phyloP scores from a whole-genome alignment of 64 coral and sea anemone genomes.

The Actinia tenebrosa region DNA sequence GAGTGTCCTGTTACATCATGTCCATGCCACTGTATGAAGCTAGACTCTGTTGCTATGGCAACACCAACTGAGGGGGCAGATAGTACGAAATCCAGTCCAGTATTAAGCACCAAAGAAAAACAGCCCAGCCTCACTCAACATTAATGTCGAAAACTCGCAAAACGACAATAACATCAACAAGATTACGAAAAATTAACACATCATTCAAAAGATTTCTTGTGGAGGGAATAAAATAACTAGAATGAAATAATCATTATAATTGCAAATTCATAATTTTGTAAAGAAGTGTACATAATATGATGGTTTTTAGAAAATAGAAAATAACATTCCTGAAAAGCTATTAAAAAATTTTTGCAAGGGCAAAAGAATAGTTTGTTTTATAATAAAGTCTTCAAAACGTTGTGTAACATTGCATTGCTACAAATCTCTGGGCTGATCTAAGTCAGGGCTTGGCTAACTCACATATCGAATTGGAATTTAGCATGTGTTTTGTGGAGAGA shows the following conservation, averaged over 20 bases:
- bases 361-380: neutral
- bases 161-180: no score
- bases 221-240: neutral
- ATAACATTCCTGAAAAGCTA: neutral
- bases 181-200: neutral
- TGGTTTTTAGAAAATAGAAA: conserved; percentile 1
- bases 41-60: conserved; percentile 91
- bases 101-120: neutral
- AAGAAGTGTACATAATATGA: neutral
- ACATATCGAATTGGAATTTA: no score
- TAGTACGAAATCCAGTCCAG: neutral
- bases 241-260: neutral
- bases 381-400: neutral
- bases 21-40: conserved; percentile 88
- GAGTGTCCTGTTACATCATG: conserved; percentile 94
- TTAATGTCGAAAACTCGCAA: neutral
- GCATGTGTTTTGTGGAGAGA: no score
- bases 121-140: neutral
- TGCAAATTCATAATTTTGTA: neutral
- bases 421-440: no score
- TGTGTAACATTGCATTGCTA: no score
- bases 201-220: neutral
- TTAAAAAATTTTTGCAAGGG: neutral
- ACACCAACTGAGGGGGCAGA: conserved; percentile 42
- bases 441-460: no score